These are phyloP conservation scores for Callyntrura sp. DNA, from an alignment of 2,888 invertebrate genomes.

Conservation along the genomic window DNA sequence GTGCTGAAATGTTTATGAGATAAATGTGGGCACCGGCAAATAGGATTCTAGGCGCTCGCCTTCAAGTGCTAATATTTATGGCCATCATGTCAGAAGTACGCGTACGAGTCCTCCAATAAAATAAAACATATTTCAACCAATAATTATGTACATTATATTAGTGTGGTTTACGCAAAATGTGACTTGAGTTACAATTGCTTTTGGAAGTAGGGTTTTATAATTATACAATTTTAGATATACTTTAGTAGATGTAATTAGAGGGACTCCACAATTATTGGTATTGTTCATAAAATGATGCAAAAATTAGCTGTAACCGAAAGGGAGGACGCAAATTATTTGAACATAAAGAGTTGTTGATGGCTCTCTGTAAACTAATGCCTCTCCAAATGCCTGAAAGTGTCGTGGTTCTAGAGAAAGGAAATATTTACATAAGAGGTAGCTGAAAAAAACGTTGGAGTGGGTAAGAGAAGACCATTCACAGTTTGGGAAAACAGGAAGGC, in stretches of 20 bases:
- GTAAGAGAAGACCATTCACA: constrained; percentile 31
- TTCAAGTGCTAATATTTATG: not conserved
- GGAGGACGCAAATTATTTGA: constrained; percentile 34
- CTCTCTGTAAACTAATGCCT: not conserved
- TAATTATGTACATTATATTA: not conserved
- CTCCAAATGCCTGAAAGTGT: constrained; percentile 21
- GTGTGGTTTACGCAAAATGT: not conserved
- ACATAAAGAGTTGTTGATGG: constrained; percentile 37
- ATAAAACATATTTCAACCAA: not conserved
- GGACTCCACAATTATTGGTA: too few species aligned
- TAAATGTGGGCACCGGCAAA: not conserved
- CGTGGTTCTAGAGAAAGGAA: constrained; percentile 47
- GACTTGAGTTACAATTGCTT: not conserved
- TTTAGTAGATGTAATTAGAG: not conserved
- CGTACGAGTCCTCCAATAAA: not conserved
- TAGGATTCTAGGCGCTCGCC: not conserved
- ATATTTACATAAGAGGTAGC: constrained; percentile 65
- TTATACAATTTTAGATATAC: not conserved
- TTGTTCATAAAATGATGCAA: not conserved
- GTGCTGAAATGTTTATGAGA: constrained; percentile 51
- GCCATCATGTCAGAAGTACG: not conserved
- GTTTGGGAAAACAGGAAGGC: constrained; percentile 68
- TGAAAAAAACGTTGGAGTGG: constrained; percentile 16
- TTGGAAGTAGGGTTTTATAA: too few species aligned
- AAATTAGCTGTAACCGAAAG: not conserved